These are phyloP conservation scores for Cheirogaleus medius DNA, from an alignment of 2,113 vertebrate species.

Conservation along the genomic window DNA sequence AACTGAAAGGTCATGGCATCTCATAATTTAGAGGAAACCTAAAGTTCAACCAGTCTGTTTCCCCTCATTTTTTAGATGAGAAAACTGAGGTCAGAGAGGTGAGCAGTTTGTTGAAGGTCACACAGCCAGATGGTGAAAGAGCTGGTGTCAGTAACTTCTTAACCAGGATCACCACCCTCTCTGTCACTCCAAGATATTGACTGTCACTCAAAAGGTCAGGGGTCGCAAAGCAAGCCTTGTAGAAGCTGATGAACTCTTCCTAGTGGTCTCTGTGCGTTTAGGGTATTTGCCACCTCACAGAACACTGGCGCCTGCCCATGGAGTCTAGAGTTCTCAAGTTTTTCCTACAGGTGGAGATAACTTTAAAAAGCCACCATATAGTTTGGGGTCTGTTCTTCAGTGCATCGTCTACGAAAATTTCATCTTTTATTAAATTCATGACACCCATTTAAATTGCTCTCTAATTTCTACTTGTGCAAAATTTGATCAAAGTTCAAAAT, in stretches of 20 bases:
- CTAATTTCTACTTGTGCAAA: background rate
- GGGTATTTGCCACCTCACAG: background rate
- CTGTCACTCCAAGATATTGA: background rate
- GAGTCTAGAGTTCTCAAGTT: background rate
- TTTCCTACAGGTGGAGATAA: background rate
- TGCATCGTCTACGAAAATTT: background rate
- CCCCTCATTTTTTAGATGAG: background rate
- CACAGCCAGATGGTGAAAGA: background rate
- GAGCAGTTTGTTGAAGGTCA: slow-evolving; percentile 21
- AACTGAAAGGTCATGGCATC: slow-evolving; percentile 59
- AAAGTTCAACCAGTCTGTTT: background rate
- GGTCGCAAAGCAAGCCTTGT: background rate
- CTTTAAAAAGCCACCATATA: background rate
- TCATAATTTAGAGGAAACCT: slow-evolving; percentile 36
- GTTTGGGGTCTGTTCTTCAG: background rate
- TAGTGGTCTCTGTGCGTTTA: background rate
- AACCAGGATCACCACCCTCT: background rate
- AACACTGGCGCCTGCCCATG: accelerated
- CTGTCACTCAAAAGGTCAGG: background rate
- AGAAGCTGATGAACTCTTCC: background rate
- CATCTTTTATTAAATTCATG: background rate
- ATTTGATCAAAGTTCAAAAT: slow-evolving; percentile 48
- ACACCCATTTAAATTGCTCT: background rate
- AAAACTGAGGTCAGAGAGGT: background rate
- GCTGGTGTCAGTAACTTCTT: background rate